Evolutionary conservation across 2,797 vertebrate genomes (phyloP).

Genomic region (Pogoniulus pusillus): DNA sequence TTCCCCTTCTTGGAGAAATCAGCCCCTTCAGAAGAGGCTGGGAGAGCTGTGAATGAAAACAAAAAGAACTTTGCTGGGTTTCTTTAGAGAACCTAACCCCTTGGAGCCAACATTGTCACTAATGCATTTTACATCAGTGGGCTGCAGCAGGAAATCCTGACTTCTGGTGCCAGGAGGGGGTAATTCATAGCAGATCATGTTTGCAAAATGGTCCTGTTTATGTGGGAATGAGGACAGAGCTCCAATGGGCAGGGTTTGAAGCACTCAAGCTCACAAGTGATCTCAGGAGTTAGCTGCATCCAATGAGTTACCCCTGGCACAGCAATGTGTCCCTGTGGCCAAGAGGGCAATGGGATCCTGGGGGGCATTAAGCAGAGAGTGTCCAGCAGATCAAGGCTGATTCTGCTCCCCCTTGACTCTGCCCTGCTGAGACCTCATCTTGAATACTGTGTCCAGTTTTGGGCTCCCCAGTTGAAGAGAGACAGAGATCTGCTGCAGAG

Average conservation of each 20-base stretch:
- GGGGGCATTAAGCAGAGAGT: too few species aligned
- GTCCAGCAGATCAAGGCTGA: too few species aligned
- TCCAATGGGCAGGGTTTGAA: constrained; percentile 68
- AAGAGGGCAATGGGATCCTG: too few species aligned
- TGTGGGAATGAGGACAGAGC: constrained; percentile 76
- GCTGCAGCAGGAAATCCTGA: constrained; percentile 81
- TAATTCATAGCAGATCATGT: constrained; percentile 84
- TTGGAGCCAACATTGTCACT: constrained; percentile 77
- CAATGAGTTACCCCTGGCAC: too few species aligned
- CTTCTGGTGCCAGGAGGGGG: constrained; percentile 78
- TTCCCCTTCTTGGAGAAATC: constrained; percentile 29
- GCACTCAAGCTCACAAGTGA: too few species aligned
- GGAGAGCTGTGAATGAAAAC: constrained; percentile 65
- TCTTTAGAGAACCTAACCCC: constrained; percentile 80
- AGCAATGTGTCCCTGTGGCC: too few species aligned
- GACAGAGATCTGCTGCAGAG: too few species aligned
- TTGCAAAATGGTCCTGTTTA: constrained; percentile 83
- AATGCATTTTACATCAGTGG: constrained; percentile 83
- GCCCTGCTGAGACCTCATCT: too few species aligned
- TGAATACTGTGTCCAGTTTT: too few species aligned
- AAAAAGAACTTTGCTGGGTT: constrained; percentile 72
- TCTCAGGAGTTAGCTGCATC: too few species aligned
- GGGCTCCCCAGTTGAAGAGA: too few species aligned
- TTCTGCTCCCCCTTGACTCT: too few species aligned
- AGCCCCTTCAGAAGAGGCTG: constrained; percentile 68